These are phyloP conservation scores for Ceratina japonica DNA, from an alignment of 1,140 invertebrate genomes.

Conservation along the genomic window DNA sequence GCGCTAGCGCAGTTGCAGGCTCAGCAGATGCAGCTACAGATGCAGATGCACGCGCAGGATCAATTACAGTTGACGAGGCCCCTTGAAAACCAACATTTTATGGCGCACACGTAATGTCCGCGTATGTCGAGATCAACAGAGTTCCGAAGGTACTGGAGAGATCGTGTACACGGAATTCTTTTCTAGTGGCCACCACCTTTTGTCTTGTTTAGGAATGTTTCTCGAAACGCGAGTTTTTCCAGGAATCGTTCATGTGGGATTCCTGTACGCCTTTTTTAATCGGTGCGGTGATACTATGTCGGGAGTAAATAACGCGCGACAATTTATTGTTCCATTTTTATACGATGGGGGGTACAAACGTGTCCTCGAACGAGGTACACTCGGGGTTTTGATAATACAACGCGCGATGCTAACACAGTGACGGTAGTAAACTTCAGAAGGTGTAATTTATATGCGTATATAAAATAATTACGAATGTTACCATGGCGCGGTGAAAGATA, in stretches of 20 bases:
- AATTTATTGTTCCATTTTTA: constrained; percentile 37
- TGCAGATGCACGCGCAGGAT: constrained; percentile 64
- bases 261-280: background rate
- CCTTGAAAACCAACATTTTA: constrained; percentile 58
- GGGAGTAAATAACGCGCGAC: constrained; percentile 2
- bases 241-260: background rate
- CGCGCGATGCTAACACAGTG: constrained; percentile 1
- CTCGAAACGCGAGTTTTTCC: background rate
- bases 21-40: constrained; percentile 67
- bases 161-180: constrained; percentile 10
- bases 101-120: constrained; percentile 59
- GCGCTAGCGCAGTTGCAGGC: constrained; percentile 70
- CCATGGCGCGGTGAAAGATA: constrained; percentile 29
- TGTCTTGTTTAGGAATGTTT: background rate
- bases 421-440: constrained; percentile 4
- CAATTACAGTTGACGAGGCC: constrained; percentile 49
- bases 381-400: background rate
- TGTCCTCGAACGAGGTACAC: constrained; percentile 17
- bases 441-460: background rate
- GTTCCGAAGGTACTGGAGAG: background rate
- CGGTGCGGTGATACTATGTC: background rate
- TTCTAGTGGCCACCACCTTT: background rate
- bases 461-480: constrained; percentile 36
- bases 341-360: background rate
- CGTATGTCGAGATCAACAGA: background rate